A percentile compares a stretch with the other conserved stretches of the same genome.
These are phyloP conservation scores for Enteromius mattozi DNA, from an alignment of 2,797 vertebrate species.

Conservation along the genomic window DNA sequence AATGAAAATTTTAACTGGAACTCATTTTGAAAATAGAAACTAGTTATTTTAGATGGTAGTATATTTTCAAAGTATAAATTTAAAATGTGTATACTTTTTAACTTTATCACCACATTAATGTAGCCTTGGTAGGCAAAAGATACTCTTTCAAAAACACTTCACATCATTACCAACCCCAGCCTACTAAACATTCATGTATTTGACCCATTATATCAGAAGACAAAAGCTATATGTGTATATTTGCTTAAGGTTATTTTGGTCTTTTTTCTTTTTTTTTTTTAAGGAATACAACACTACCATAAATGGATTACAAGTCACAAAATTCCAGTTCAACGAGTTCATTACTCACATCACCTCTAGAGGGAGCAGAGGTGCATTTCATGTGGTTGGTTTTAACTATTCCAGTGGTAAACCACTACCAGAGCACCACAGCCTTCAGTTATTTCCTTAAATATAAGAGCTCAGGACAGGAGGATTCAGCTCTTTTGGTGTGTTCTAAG, in stretches of 20 bases:
- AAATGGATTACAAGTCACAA: background rate
- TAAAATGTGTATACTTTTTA: background rate
- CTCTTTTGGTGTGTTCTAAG: slow-evolving; percentile 3
- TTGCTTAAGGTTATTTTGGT: background rate
- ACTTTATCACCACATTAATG: background rate
- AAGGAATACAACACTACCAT: background rate
- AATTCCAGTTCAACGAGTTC: background rate
- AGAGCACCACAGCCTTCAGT: slow-evolving; percentile 19
- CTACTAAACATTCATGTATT: background rate
- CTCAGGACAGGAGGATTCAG: slow-evolving; percentile 25
- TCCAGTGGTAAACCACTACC: slow-evolving; percentile 30
- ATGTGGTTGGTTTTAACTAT: slow-evolving; percentile 10
- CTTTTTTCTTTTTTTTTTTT: background rate
- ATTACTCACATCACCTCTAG: slow-evolving; percentile 38
- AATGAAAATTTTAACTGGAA: background rate
- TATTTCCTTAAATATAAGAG: slow-evolving; percentile 17
- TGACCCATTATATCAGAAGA: background rate
- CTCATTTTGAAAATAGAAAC: background rate
- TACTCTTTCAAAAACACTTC: background rate
- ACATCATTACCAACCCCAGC: background rate
- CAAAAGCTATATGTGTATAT: background rate
- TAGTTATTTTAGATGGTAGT: background rate
- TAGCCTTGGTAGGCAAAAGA: background rate
- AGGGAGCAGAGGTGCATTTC: slow-evolving; percentile 43
- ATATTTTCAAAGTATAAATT: background rate